Base-by-base conservation (phyloP, 2,113 vertebrate species). In the Hystrix brachyura region DNA sequence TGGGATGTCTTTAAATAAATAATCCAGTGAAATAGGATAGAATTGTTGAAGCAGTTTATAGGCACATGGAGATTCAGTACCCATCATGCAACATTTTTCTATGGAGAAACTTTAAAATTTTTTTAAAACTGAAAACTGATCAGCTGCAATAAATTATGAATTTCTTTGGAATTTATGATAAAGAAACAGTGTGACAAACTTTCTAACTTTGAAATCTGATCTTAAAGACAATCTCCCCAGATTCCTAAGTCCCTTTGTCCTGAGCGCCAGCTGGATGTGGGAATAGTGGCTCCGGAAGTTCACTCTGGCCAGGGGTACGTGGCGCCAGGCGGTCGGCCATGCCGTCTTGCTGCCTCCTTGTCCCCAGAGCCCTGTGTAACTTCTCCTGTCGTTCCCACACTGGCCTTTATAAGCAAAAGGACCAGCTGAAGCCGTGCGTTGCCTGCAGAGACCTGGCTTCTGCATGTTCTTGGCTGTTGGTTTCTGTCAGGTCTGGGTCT, bases 391-490 rank as follows among this genome's bases (percentile, higher is more conserved):
- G 10, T 82, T 60, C 43, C 57, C 18, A 3, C 27, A 12, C 46
- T 79, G 13, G 60, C 60, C n/a, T 92, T 67, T 38, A 18, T 46
- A 43, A 79, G 51, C 34, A n/a, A 4, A 87, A 69, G 23, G 27
- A 34, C 79, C 84, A 55, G 46, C 46, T 51, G 81, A 57, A 12
- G 43, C 9, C 25, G 21, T 2, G 10, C 2, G 3, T 71, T 32
- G 5, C n/a, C 10, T 85, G 69, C 79, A 9, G 32, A n/a, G 34
- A 15, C 67, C 69, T 51, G 60, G 46, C 59, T 25, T 32, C 34
- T 60, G 59, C 3, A 1, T 1, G 1, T 38, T 1, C 8, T 13
- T 3, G 65, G 19, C 60, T 62, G 15, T 29, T 1, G 17, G 15
- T 12, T 34, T 71, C 74, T 53, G 32, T 48, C 65, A 81, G 67